These are phyloP conservation scores for Acanthurus tractus DNA, from an alignment of 2,797 vertebrate species.

Conservation along the genomic window DNA sequence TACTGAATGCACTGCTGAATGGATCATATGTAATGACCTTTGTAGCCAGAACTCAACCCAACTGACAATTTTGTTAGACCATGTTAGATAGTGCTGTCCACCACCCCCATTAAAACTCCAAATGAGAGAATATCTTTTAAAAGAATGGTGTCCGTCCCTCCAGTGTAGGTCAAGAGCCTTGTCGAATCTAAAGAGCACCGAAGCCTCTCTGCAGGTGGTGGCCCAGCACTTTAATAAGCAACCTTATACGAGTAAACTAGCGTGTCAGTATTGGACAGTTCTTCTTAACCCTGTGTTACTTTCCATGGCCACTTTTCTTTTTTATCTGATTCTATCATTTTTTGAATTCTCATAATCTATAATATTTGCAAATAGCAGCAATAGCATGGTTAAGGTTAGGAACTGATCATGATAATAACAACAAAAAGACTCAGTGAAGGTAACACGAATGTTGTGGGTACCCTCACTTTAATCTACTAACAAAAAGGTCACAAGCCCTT, in stretches of 20 bases:
- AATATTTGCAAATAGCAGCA: not conserved
- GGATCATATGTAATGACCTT: not conserved
- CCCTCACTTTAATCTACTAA: not conserved
- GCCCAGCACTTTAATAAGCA: too few relatives aligned
- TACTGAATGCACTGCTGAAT: not conserved
- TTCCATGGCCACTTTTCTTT: too few relatives aligned
- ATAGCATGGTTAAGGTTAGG: not conserved
- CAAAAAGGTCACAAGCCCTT: not conserved
- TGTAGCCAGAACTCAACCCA: not conserved
- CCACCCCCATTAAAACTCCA: not conserved
- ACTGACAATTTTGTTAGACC: not conserved
- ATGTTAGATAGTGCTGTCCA: not conserved
- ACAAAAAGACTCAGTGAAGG: not conserved
- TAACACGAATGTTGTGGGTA: not conserved
- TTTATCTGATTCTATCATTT: too few relatives aligned
- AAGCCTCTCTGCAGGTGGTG: too few relatives aligned
- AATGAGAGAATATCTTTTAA: not conserved
- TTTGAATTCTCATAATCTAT: too few relatives aligned
- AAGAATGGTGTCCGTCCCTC: too few relatives aligned
- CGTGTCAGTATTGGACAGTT: too few relatives aligned
- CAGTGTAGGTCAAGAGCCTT: too few relatives aligned
- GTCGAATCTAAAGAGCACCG: too few relatives aligned
- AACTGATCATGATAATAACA: not conserved
- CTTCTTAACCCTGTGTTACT: too few relatives aligned
- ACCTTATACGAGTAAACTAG: too few relatives aligned